Percentiles rank a stretch among this genome's conserved stretches.
phyloP scores from a whole-genome alignment of 2,888 invertebrate genomes.

The Cryptophagus acutangulus region DNA sequence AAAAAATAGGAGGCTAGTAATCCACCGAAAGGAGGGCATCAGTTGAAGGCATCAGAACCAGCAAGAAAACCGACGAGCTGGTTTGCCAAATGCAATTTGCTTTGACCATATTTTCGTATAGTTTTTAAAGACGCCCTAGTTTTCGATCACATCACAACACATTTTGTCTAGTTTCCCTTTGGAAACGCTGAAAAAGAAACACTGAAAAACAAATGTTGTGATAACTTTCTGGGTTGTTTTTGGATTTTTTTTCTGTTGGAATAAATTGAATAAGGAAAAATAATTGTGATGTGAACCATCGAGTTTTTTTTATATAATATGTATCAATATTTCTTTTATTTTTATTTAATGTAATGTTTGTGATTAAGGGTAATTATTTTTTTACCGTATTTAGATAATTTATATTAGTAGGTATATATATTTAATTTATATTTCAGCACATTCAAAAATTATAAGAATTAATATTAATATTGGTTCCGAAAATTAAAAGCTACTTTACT shows the following conservation, averaged over 20 bases:
- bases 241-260: too few species aligned
- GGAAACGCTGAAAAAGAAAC: too few species aligned
- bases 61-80: constrained; percentile 78
- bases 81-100: constrained; percentile 81
- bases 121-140: constrained; percentile 22
- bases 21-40: constrained; percentile 79
- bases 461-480: too few species aligned
- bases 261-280: neutral
- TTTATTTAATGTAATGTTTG: too few species aligned
- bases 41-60: constrained; percentile 72
- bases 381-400: constrained; percentile 34
- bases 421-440: neutral
- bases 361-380: constrained; percentile 38
- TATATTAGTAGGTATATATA: constrained; percentile 21
- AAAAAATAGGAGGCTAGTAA: constrained; percentile 91
- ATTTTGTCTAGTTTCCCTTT: neutral
- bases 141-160: constrained; percentile 21
- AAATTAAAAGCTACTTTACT: too few species aligned
- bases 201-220: too few species aligned
- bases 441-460: too few species aligned
- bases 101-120: constrained; percentile 67
- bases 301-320: too few species aligned
- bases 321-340: too few species aligned
- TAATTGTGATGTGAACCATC: constrained; percentile 5
- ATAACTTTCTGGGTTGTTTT: too few species aligned